Conservation (phyloP, 2,797 vertebrate species). For the Knipowitschia caucasica region DNA sequence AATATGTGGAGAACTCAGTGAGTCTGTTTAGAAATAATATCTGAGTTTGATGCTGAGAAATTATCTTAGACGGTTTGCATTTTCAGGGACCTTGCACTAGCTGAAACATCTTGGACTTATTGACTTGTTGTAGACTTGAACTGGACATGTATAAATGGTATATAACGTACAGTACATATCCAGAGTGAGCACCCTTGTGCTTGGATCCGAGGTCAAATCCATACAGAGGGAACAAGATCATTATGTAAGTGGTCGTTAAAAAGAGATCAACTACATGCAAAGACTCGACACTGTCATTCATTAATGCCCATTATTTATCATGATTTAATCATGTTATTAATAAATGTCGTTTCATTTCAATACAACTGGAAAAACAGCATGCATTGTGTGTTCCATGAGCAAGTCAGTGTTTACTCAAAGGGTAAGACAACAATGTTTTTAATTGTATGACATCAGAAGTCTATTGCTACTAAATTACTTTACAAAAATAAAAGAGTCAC, state of each 20-base stretch:
- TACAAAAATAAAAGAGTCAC: too few species aligned
- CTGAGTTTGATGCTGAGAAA: constrained; percentile 18
- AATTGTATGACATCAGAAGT: too few species aligned
- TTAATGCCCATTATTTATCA: constrained; percentile 43
- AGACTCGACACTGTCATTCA: constrained; percentile 29
- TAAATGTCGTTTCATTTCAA: constrained; percentile 44
- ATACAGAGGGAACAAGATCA: constrained; percentile 18
- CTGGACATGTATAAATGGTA: background rate
- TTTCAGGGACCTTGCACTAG: background rate
- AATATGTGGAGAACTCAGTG: constrained; percentile 23
- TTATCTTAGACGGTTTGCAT: constrained; percentile 8
- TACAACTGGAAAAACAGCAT: too few species aligned
- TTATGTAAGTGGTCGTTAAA: constrained; percentile 38
- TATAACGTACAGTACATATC: constrained; percentile 1
- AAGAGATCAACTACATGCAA: constrained; percentile 29
- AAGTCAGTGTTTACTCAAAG: too few species aligned
- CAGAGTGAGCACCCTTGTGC: background rate
- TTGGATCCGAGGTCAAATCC: constrained; percentile 1
- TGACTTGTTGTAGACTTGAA: background rate
- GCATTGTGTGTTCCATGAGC: too few species aligned
- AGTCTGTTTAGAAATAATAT: constrained; percentile 17
- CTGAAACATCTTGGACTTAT: background rate
- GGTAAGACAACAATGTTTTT: too few species aligned
- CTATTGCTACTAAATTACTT: too few species aligned
- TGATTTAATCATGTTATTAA: constrained; percentile 42